Base-by-base conservation (phyloP, 2,888 invertebrate species). In the Hydrotaea diabolus region DNA sequence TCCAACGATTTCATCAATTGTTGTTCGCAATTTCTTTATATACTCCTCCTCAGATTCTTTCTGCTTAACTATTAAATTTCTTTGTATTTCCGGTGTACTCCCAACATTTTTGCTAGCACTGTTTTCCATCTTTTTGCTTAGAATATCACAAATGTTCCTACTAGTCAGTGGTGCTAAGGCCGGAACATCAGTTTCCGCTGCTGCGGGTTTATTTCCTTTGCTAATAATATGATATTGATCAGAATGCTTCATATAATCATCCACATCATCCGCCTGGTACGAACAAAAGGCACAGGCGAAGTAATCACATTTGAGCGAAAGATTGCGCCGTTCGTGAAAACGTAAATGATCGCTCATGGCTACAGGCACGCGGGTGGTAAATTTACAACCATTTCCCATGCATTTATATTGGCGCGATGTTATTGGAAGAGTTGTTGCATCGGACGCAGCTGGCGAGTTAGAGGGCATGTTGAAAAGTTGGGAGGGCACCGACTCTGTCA, bases 261-360 rank as follows among this genome's bases (percentile, higher is more conserved):
- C 80, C 13, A 90, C 86, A 76, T 88, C 89, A 2, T 77, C 78
- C 9, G 87, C 90, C 0, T 78, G 13, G 66, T 89, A 87, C 0
- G 71, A 0, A 17, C 91, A 91, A 19, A 89, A 86, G 15, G 89
- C 88, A 53, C 91, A 91, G 15, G 81, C 86, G 0, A 92, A 82
- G 77, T 90, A 89, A 0, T 88, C 89, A 2, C 85, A 87, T 39
- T 87, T 85, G 0, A 86, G 85, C 13, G 89, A 89, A 11, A 87
- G 85, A 64, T 88, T 87, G 13, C 84, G 88, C 15, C 87, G 80
- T 72, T 88, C 86, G 71, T 91, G 91, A 62, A 89, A 88, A 19
- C 85, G 85, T 77, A 91, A 86, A 85, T 91, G 91, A 78, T 91
- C 88, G n/a, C 87, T 87, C 83, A 91, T 90, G 7, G 87, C 87